Evolutionary conservation across 2,797 vertebrate species (phyloP), one percentile per base, ranked within the genome.

Genomic region (Eulemur rubriventer): DNA sequence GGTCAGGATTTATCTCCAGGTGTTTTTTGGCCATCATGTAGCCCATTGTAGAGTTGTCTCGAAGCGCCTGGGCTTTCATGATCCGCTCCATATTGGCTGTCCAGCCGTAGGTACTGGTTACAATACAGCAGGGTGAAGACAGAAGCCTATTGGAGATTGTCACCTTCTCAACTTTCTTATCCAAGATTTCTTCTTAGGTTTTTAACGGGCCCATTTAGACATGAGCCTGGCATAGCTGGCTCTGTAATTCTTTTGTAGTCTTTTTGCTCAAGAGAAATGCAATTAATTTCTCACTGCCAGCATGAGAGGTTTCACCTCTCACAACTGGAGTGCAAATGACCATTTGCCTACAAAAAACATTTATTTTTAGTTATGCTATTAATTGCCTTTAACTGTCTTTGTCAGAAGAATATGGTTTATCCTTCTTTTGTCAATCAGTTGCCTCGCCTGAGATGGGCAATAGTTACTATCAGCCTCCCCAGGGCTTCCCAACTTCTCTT

Each of bases 241-340:
- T 81, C n/a, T 72, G 20, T 43, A 55, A 46, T 63, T 94, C 65
- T 83, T 81, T 33, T 17, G 18, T 30, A 33, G 38, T 61, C 35
- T 91, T 91, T 52, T 61, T 82, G 67, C 35, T 94, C 26, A 35
- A 75, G 55, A 50, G 95, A 94, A 93, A 82, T 7, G 22, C 11
- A 85, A 6, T n/a, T 78, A 79, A 11, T 43, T 78, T 78, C 84
- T 93, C n/a, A 65, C 13, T 69, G 55, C 38, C 43, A 87, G 4
- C 18, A 89, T 24, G 14, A 93, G 57, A 50, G 17, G 24, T 84
- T 89, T 93, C 30, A 82, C 50, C 43, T 90, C 92, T 89, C 55
- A 83, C 28, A 17, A 73, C 0, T 52, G 10, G 18, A 73, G n/a
- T 79, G 50, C n/a, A 79, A 76, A 78, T 52, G 81, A 30, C 11